Evolutionary conservation across 2,888 invertebrate species (phyloP), one percentile per base, ranked within the genome.

Genomic region (Brassicogethes aeneus): DNA sequence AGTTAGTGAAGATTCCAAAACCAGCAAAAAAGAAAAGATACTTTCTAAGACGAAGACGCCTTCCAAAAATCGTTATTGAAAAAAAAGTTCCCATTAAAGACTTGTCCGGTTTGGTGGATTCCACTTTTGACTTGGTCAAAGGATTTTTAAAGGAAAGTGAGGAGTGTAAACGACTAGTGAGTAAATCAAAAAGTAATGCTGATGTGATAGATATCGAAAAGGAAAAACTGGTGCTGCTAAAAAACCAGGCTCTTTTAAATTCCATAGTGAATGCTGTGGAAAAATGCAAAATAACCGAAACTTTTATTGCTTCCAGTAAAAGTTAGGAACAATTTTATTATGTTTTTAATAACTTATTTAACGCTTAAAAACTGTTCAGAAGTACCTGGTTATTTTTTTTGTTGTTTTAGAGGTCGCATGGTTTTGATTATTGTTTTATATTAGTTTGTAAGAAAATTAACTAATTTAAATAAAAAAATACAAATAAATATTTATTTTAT

Each of bases 101-200:
- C 31, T 48, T 61, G 39, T 54, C 56, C 13, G 36, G 46, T 1
- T 29, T 57, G 31, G 45, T 60, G 12, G 52, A 55, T 38, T 45
- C 48, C 10, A 60, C 56, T 8, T 47, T 59, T 15, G 55, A 56
- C 23, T 45, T 54, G 36, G 41, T 55, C 10, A 39, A 48, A n/a
- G 40, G 40, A 15, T 48, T 47, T 31, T 42, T 51, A 1, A 30
- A 44, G 10, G 23, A 23, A 7, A 23, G 23, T 10, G 23, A 23
- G 23, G 23, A 23, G 23, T 23, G 23, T 23, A 23, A 23, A 23
- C 5, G 10, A 23, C 10, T 23, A 10, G 7, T 23, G 10, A n/a
- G n/a, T n/a, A n/a, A n/a, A n/a, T n/a, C n/a, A n/a, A 23, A 23
- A 23, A 7, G 7, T 10, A 5, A 23, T 23, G 23, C 10, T 7